A percentile compares a stretch with the other conserved stretches of the same genome.
Conservation (phyloP, 1,140 invertebrate genomes). For the Homarus americanus region DNA sequence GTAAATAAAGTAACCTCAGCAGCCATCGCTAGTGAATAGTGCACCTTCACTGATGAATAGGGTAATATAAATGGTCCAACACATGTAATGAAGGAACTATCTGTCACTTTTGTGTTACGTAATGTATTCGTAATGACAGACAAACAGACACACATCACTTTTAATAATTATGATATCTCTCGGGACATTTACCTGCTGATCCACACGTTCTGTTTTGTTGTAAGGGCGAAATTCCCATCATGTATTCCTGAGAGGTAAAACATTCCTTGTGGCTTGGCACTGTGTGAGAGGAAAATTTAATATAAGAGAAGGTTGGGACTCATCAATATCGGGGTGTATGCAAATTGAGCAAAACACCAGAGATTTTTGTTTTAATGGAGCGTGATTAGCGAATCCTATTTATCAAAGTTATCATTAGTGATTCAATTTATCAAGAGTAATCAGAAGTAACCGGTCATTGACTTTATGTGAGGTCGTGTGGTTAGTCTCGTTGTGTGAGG, state of each 20-base stretch:
- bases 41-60: no score
- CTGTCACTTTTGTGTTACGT: no score
- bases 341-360: conserved; percentile 7
- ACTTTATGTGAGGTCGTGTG: no score
- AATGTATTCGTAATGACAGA: no score
- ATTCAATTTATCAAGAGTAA: not conserved
- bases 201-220: not conserved
- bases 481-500: no score
- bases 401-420: conserved; percentile 10
- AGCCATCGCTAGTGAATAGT: no score
- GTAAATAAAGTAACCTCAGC: no score
- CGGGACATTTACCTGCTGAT: not conserved
- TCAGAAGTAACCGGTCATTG: not conserved
- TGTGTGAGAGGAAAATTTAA: not conserved
- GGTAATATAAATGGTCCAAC: no score
- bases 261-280: not conserved
- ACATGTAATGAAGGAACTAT: no score
- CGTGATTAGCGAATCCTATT: not conserved
- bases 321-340: conserved; percentile 12
- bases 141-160: not conserved
- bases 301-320: not conserved
- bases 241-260: not conserved
- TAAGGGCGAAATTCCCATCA: not conserved
- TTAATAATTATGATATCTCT: not conserved
- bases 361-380: not conserved